Percentiles rank a stretch among this genome's conserved stretches.
Conservation (phyloP, 2,888 invertebrate species). For the Cheilosia scutellata region DNA sequence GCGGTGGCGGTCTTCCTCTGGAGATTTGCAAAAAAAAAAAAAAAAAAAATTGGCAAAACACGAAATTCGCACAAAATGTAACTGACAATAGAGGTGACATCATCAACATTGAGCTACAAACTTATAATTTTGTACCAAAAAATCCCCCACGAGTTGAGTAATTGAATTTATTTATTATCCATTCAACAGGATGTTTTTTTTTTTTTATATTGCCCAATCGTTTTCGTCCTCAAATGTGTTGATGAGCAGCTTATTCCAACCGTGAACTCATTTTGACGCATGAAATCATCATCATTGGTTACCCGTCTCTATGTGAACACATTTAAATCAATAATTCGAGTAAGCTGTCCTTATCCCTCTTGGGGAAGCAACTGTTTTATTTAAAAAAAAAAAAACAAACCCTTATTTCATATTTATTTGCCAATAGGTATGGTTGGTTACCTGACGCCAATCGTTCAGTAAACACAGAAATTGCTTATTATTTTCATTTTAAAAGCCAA, state of each 20-base stretch:
- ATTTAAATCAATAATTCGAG: slow-evolving; percentile 52
- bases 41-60: too few species aligned
- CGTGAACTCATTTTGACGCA: slow-evolving; percentile 47
- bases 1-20: too few species aligned
- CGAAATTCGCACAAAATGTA: too few species aligned
- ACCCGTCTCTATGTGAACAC: slow-evolving; percentile 2
- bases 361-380: neutral
- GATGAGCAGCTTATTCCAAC: slow-evolving; percentile 32
- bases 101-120: neutral
- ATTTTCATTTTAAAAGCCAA: neutral
- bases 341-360: slow-evolving; percentile 11
- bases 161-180: slow-evolving; percentile 5
- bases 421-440: neutral
- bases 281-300: slow-evolving; percentile 41
- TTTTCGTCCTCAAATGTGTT: slow-evolving; percentile 1
- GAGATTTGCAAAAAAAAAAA: too few species aligned
- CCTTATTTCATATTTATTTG: slow-evolving; percentile 5
- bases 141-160: neutral
- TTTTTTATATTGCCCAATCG: neutral
- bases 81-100: neutral
- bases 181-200: neutral
- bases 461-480: neutral
- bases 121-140: neutral
- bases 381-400: neutral
- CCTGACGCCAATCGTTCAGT: slow-evolving; percentile 32